Evolutionary conservation across 2,113 vertebrate species (phyloP), one percentile per base, ranked within the genome.

Genomic region (Circaetus gallicus): DNA sequence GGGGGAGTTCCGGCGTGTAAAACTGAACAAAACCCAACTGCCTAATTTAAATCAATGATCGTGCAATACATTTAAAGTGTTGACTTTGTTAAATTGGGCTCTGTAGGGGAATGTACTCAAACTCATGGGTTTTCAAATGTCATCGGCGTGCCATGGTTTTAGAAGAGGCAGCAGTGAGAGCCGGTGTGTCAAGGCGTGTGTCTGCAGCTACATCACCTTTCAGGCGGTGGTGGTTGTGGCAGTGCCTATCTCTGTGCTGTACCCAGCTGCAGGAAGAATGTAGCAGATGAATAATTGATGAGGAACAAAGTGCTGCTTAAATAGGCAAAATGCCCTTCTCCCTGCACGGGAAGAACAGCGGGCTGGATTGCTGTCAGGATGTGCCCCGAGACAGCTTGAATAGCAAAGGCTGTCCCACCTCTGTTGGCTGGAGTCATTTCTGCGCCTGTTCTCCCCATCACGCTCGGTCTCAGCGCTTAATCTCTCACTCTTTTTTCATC

Each of bases 371-470:
- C 70, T 10, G 70, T 5, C 52, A 15, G 40, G 7, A 6, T 1
- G 50, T 49, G 56, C 29, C 17, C 52, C 1, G 19, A 2, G 29
- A 5, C 31, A 11, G 40, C 45, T 15, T 11, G 2, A 8, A 2
- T 0, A 17, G 52, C 42, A 8, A 7, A 40, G 55, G 69, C 78
- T 73, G 55, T 8, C 24, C 40, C 63, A 2, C 21, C 21, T 50
- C 17, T 14, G 0, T 0, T 0, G 21, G 31, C 38, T 6, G 13
- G 24, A 9, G 56, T 6, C 0, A 0, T 8, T 14, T 20, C 77
- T 42, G n/a, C 0, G 5, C 38, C 31, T 19, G 8, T 13, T 11
- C 24, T 53, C 26, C 50, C 13, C 47, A 6, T 2, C 18, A 0
- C 1, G 0, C 21, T 40, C 16, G 0, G 9, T 3, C 56, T 50